These are phyloP conservation scores for Agraylea sexmaculata DNA, from an alignment of 1,140 invertebrate genomes.

Conservation along the genomic window DNA sequence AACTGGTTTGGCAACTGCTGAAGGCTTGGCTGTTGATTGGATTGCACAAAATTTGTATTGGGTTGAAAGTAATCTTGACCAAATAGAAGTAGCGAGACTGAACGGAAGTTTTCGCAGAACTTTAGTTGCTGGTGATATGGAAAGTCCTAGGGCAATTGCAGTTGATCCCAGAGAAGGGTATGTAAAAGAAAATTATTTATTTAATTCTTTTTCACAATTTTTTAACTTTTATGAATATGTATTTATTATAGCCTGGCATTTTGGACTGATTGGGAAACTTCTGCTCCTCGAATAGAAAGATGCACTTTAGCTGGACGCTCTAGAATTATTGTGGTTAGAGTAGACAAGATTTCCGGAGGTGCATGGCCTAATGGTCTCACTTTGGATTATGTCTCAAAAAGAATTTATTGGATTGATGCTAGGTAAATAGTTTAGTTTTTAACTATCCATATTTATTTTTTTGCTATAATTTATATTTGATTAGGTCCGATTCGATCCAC, in stretches of 20 bases:
- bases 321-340: conserved; percentile 42
- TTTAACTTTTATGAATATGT: no score
- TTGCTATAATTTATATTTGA: conserved; percentile 1
- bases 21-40: conserved; percentile 81
- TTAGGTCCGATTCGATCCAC: conserved; percentile 73
- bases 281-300: conserved; percentile 70
- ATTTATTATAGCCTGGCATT: conserved; percentile 57
- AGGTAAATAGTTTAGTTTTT: conserved; percentile 46
- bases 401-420: conserved; percentile 81
- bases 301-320: conserved; percentile 70
- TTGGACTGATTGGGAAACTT: conserved; percentile 83
- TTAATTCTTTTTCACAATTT: no score
- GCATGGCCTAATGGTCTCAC: conserved; percentile 84
- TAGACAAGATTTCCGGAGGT: conserved; percentile 57
- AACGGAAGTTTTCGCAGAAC: conserved; percentile 70
- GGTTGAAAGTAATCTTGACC: conserved; percentile 77
- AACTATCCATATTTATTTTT: neutral
- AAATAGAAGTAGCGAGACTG: conserved; percentile 78
- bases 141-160: conserved; percentile 74
- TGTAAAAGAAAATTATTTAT: conserved; percentile 14
- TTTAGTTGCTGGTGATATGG: conserved; percentile 72
- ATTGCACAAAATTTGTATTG: conserved; percentile 70
- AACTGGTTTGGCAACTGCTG: conserved; percentile 71
- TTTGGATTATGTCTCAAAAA: conserved; percentile 61
- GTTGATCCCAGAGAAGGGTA: conserved; percentile 68